phyloP scores from a whole-genome alignment of 2,113 vertebrate genomes.

The Halcyon senegalensis region DNA sequence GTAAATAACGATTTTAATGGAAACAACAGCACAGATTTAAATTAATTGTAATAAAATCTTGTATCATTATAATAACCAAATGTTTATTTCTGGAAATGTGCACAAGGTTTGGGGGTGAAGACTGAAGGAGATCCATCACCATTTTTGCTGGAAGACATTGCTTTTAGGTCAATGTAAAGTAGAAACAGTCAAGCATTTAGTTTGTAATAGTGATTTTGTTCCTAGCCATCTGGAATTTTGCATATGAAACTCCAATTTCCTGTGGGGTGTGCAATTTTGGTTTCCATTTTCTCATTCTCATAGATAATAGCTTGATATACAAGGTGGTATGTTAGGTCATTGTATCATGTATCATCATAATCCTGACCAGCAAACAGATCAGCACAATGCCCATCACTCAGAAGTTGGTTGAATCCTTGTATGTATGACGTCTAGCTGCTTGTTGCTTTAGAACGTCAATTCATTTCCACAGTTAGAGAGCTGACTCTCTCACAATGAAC shows the following conservation, averaged over 20 bases:
- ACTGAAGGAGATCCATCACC: neutral
- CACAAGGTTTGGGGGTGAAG: neutral
- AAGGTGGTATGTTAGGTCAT: neutral
- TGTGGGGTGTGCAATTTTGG: neutral
- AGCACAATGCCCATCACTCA: neutral
- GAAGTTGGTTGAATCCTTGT: neutral
- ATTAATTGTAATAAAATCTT: neutral
- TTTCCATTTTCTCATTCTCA: neutral
- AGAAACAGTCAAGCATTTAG: neutral
- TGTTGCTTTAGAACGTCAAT: neutral
- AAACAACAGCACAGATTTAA: neutral
- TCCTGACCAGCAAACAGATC: neutral
- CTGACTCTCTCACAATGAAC: accelerated
- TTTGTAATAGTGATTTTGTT: neutral
- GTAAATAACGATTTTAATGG: neutral
- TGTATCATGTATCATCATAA: neutral
- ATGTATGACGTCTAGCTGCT: neutral
- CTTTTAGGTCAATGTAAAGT: neutral
- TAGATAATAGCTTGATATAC: neutral
- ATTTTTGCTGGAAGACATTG: neutral
- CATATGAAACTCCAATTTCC: neutral
- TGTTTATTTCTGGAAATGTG: neutral
- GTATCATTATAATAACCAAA: neutral
- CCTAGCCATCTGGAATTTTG: neutral
- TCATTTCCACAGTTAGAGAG: neutral